phyloP scores from a whole-genome alignment of 1,140 invertebrate genomes.

The Leptonema lineaticorne region DNA sequence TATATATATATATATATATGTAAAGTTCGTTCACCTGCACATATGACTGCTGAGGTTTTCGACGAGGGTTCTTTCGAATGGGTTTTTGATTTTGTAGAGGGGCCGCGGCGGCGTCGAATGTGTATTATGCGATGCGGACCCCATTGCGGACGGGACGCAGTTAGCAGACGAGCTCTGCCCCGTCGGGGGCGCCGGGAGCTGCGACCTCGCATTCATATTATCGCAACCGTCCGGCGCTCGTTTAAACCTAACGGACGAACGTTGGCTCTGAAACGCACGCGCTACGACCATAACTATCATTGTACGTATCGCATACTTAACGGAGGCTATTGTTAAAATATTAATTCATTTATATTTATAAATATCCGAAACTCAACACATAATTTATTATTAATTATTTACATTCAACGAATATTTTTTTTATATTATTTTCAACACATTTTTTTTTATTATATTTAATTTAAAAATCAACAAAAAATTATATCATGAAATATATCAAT shows the following conservation, averaged over 20 bases:
- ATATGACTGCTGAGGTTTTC: constrained; percentile 52
- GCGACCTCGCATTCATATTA: not conserved
- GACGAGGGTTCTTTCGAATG: constrained; percentile 54
- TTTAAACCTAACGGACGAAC: constrained; percentile 9
- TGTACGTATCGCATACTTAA: not conserved
- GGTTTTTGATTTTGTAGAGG: constrained; percentile 50
- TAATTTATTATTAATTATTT: no score
- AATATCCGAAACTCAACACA: no score
- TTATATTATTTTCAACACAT: no score
- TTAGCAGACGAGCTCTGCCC: not conserved
- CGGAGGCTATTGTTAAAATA: no score
- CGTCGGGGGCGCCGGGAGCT: not conserved
- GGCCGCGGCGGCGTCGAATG: constrained; percentile 48
- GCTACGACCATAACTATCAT: no score
- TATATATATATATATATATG: not conserved
- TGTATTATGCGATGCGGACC: not conserved
- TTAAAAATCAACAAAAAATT: no score
- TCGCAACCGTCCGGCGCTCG: not conserved
- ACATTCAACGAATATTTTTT: no score
- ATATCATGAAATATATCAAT: no score
- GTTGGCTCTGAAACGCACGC: no score
- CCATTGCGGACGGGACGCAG: not conserved
- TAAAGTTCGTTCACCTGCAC: constrained; percentile 48
- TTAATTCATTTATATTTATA: no score
- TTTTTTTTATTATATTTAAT: no score